Percentiles rank a stretch among this genome's conserved stretches.
phyloP scores from a whole-genome alignment of 2,888 invertebrate species.

The Melinaea marsaeus region DNA sequence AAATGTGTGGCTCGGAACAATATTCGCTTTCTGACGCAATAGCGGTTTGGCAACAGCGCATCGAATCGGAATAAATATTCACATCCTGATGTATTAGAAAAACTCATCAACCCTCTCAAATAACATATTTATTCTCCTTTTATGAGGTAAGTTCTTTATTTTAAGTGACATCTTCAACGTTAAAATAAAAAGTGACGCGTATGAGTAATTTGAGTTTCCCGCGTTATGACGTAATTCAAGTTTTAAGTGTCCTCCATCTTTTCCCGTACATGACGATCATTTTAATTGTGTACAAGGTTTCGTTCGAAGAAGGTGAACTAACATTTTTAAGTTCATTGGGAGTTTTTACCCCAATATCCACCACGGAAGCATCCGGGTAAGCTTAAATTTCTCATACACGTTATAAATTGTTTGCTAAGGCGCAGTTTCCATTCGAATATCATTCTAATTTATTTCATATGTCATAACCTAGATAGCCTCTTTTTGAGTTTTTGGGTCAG shows the following conservation, averaged over 20 bases:
- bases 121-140: slow-evolving; percentile 45
- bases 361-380: slow-evolving; percentile 76
- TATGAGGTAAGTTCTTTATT: slow-evolving; percentile 60
- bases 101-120: slow-evolving; percentile 48
- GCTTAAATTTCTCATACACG: slow-evolving; percentile 41
- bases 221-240: slow-evolving; percentile 67
- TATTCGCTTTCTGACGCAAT: slow-evolving; percentile 72
- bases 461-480: slow-evolving; percentile 33
- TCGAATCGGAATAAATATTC: slow-evolving; percentile 58
- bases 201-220: slow-evolving; percentile 64
- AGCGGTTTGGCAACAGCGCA: slow-evolving; percentile 73
- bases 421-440: slow-evolving; percentile 11
- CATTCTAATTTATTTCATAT: slow-evolving; percentile 36
- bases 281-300: slow-evolving; percentile 56
- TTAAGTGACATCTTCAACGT: slow-evolving; percentile 19
- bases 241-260: slow-evolving; percentile 56
- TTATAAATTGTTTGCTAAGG: slow-evolving; percentile 17
- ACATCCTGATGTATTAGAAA: slow-evolving; percentile 58
- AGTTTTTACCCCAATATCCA: slow-evolving; percentile 53
- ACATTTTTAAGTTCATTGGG: slow-evolving; percentile 54
- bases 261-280: slow-evolving; percentile 53
- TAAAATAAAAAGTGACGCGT: slow-evolving; percentile 35
- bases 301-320: slow-evolving; percentile 57
- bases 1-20: slow-evolving; percentile 68
- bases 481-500: slow-evolving; percentile 60